Evolutionary conservation across 2,113 vertebrate species (phyloP), one percentile per base, ranked within the genome.

Genomic region (Engraulis encrasicolus): DNA sequence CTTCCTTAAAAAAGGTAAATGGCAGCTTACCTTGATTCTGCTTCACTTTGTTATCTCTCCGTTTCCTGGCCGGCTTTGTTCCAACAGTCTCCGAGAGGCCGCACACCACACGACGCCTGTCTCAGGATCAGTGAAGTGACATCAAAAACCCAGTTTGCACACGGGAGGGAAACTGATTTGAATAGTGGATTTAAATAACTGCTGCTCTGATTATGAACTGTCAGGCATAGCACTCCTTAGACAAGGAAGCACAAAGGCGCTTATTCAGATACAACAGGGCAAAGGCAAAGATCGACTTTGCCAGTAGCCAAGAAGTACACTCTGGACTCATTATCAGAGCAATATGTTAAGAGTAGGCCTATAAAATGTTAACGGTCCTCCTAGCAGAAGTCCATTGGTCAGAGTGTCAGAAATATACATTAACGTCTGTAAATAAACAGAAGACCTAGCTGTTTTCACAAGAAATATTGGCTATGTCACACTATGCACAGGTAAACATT

Each of bases 121-220:
- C 12, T 34, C 66, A 74, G 66, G 66, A 74, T 74, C 23, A 36
- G 66, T 14, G 66, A 17, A 74, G 1, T 2, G 12, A 31, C 12
- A 74, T 74, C 23, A 34, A 15, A 66, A 74, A 74, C 50, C 14
- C 88, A 74, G 91, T 93, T 92, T 92, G 88, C 89, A 86, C 90
- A n/a, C n/a, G n/a, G 81, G 85, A 83, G 82, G 83, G 71, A 52
- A 54, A 82, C 78, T 15, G 27, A 84, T 86, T 87, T 88, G 61
- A 88, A 81, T 83, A 19, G 40, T 11, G 78, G 48, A 85, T 90
- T 87, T 83, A 78, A 86, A 86, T 85, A 79, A 87, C 77, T 82
- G 81, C 86, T 84, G 79, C 86, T 84, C 83, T 82, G 81, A 86
- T 79, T 71, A 14, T 61, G 58, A 61, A 23, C 58, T 27, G 58